Evolutionary conservation across 2,797 vertebrate genomes (phyloP), one percentile per base, ranked within the genome.

Genomic region (Clangula hyemalis): DNA sequence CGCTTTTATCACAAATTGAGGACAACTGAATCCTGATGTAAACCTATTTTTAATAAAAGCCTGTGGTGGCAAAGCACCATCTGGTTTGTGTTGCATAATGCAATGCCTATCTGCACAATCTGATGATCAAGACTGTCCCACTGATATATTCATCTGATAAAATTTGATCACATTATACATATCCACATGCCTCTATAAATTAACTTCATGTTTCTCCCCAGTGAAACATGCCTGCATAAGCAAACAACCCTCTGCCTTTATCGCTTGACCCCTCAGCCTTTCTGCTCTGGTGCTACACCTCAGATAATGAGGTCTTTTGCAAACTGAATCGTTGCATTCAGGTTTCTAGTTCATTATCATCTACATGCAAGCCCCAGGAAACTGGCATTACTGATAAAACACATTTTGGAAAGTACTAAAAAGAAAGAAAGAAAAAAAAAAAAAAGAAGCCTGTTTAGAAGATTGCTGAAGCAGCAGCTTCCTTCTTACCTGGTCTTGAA

Each of bases 401-500:
- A 22, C 3, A 8, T 30, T 58, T 45, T 66, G 28, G 19, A 39
- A 89, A 83, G 5, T 41, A 51, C 10, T 13, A 8, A 15, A 28
- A 49, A 49, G 47, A 22, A 47, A 47, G 21, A 47, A 22, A 24
- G 2, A 25, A 43, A 19, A 10, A 13, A 39, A 9, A 30, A 18
- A 8, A 20, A 25, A 54, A 51, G 69, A 76, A 0, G 1, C 5
- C 21, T 39, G 1, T 13, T 14, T 25, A 61, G 58, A 85, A 76
- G 47, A 64, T 45, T 62, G 36, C 14, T 80, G 54, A 66, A 69
- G 54, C 32, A 32, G 22, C 21, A 71, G 10, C 22, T 72, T 34
- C 36, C 36, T 57, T 85, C 96, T 95, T 98, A 99, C 99, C 99
- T 99, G 99, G 93, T 99, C 99, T 95, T 99, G 99, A 97, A 98